A percentile compares a stretch with the other conserved stretches of the same genome.
phyloP scores from a whole-genome alignment of 2,113 vertebrate genomes.

The Cebus imitator region DNA sequence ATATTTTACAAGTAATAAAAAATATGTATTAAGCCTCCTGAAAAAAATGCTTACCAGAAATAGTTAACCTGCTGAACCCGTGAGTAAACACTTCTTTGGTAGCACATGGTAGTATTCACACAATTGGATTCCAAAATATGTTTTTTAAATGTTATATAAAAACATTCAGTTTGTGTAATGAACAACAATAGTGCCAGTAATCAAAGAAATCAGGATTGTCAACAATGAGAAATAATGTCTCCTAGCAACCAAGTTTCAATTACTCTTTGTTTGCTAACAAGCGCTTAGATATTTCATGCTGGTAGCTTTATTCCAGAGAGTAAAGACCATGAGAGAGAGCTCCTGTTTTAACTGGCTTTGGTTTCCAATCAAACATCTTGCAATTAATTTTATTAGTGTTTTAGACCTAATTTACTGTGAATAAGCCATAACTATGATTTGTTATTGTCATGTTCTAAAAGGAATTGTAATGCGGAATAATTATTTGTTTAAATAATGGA shows the following conservation, averaged over 20 bases:
- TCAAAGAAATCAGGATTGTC: constrained; percentile 80
- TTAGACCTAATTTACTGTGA: constrained; percentile 84
- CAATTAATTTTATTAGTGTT: constrained; percentile 85
- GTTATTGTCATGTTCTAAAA: constrained; percentile 81
- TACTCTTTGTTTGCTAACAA: constrained; percentile 83
- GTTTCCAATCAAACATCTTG: constrained; percentile 80
- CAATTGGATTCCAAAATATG: constrained; percentile 69
- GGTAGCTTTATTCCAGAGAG: constrained; percentile 66
- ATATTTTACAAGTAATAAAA: not conserved
- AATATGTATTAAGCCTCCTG: constrained; percentile 13
- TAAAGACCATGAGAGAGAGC: constrained; percentile 73
- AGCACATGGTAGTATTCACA: constrained; percentile 59
- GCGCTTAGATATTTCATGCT: constrained; percentile 73
- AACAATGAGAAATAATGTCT: constrained; percentile 82
- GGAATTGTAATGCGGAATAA: constrained; percentile 82
- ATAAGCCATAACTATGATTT: constrained; percentile 82
- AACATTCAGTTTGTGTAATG: constrained; percentile 76
- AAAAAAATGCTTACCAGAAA: constrained; percentile 43
- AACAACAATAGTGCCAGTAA: constrained; percentile 77
- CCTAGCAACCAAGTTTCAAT: constrained; percentile 85
- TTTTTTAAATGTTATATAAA: constrained; percentile 70
- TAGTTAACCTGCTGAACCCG: constrained; percentile 35
- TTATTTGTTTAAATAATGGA: constrained; percentile 88
- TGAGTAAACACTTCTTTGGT: constrained; percentile 53
- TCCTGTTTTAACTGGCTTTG: constrained; percentile 71